phyloP scores from a whole-genome alignment of 2,113 vertebrate genomes.

The Colius striatus region DNA sequence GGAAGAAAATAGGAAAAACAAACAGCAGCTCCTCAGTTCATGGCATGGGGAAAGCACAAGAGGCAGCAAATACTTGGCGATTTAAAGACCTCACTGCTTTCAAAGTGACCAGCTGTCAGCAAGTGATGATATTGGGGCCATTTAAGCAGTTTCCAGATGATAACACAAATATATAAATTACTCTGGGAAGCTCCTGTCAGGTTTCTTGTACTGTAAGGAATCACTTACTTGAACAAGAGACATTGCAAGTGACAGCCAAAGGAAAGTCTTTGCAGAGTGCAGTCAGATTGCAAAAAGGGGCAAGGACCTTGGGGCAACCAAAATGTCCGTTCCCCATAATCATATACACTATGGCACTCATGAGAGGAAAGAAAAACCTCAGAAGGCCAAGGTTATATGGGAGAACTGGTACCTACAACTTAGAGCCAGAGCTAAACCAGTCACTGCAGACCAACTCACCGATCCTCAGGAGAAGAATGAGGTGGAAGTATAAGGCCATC shows the following conservation, averaged over 20 bases:
- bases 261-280: not conserved
- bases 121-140: conserved; percentile 3
- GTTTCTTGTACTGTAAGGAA: not conserved
- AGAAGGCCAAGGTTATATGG: not conserved
- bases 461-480: not conserved
- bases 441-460: not conserved
- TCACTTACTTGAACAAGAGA: not conserved
- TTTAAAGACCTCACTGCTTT: not conserved
- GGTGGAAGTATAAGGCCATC: not conserved
- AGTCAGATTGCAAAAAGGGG: not conserved
- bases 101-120: not conserved
- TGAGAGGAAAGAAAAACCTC: not conserved
- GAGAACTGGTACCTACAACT: not conserved
- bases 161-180: not conserved
- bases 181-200: not conserved
- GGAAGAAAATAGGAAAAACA: not conserved
- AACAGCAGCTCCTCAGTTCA: not conserved
- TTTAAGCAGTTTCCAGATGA: not conserved
- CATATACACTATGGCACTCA: not conserved
- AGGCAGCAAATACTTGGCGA: not conserved
- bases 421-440: not conserved
- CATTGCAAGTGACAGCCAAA: not conserved
- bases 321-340: not conserved
- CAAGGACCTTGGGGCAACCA: not conserved
- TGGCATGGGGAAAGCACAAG: not conserved